These are phyloP conservation scores for Anabas testudineus DNA, from an alignment of 2,797 vertebrate genomes.

Conservation along the genomic window DNA sequence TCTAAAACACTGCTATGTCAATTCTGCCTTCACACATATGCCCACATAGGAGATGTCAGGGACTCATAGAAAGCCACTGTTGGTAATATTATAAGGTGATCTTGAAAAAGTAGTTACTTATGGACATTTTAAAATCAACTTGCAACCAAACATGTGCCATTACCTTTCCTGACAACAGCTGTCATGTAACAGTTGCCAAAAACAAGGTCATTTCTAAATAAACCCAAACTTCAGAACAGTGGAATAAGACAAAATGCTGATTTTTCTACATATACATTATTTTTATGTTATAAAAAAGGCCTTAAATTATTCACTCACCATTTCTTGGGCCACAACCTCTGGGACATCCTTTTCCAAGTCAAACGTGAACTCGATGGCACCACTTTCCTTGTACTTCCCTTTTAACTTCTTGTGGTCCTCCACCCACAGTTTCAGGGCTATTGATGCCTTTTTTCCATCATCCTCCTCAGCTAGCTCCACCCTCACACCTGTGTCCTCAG, in stretches of 20 bases:
- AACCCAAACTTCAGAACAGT: no score
- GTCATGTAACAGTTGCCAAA: no score
- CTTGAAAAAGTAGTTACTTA: no score
- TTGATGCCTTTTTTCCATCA: constrained; percentile 94
- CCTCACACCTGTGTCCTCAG: constrained; percentile 97
- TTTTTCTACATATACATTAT: not conserved
- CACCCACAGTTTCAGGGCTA: constrained; percentile 97
- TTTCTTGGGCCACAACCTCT: constrained; percentile 97
- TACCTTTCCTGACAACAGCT: no score
- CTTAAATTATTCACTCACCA: constrained; percentile 84
- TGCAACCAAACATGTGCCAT: no score
- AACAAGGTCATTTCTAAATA: no score
- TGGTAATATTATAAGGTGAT: no score
- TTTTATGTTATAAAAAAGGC: not conserved
- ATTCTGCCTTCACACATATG: no score
- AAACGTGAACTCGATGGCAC: constrained; percentile 97
- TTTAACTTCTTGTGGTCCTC: constrained; percentile 98
- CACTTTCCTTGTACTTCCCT: constrained; percentile 99
- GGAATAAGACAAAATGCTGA: constrained; percentile 1
- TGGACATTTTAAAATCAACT: no score
- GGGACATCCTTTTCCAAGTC: constrained; percentile 96
- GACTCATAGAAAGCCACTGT: no score
- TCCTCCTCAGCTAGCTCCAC: constrained; percentile 99
- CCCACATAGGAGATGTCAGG: no score
- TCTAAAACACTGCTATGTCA: no score